phyloP scores from a whole-genome alignment of 2,797 vertebrate species.

The Cuculus canorus region DNA sequence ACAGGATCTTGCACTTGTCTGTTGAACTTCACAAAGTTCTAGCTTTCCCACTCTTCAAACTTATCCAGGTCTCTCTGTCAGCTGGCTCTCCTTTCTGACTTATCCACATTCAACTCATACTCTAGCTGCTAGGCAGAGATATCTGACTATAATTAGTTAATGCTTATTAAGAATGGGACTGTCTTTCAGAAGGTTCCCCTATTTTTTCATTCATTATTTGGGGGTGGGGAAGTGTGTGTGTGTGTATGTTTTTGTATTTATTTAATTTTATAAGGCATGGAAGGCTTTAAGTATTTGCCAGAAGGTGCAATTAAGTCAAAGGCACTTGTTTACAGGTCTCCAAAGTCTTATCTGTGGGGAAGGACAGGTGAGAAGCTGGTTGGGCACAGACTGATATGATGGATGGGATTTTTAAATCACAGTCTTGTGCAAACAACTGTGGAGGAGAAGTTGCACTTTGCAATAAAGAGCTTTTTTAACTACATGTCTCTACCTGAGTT shows the following conservation, averaged over 20 bases:
- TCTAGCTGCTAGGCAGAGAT: background rate
- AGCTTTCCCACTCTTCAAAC: background rate
- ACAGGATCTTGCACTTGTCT: background rate
- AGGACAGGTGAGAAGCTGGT: background rate
- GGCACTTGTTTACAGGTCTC: background rate
- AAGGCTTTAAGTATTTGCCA: background rate
- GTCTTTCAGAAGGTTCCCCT: background rate
- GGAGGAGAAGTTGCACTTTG: background rate
- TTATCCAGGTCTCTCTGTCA: background rate
- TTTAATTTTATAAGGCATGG: background rate
- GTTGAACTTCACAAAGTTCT: background rate
- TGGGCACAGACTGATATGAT: background rate
- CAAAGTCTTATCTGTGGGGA: background rate
- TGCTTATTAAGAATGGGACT: background rate
- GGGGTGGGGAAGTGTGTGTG: too few species aligned
- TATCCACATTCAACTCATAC: background rate
- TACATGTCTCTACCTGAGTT: fast-evolving
- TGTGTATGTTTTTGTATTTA: background rate
- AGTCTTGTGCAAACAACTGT: background rate
- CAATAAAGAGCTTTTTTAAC: background rate
- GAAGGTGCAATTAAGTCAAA: background rate
- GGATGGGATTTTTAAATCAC: fast-evolving
- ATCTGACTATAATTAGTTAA: background rate
- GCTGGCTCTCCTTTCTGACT: fast-evolving
- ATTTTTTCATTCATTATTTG: background rate